Base-by-base conservation (phyloP, 92 coral and sea anemone species). In the Siderastrea radians region DNA sequence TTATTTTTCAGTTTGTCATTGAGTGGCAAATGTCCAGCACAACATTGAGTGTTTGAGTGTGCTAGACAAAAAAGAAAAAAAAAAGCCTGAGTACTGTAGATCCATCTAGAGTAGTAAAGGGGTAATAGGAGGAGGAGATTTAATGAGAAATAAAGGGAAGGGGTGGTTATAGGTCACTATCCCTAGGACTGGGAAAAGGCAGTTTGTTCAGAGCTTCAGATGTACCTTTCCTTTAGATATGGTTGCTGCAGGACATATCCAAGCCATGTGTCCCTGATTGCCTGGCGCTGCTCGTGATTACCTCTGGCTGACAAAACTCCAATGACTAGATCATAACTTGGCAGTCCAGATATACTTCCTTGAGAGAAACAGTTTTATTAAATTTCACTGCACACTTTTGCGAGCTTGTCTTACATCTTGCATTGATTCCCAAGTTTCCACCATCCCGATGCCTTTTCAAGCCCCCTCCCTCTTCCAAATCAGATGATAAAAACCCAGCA, bases 251-350 rank as follows among this genome's bases (percentile, higher is more conserved):
- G 13, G 64, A 84, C 81, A 80, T 97, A 67, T 26, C 99, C 99
- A 86, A 94, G 95, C 99, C 99, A 97, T 76, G 99, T 90, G 45
- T 89, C 83, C 68, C 99, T 80, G 48, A 97, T 90, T 68, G 94
- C 95, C 17, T 95, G 91, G 65, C 99, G 89, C 45, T 86, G 86
- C 52, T 95, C 94, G 86, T 81, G 88, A 83, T 97, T 94, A n/a
- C 94, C 88, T 50, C 97, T 90, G 3, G 98, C 95, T 16, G 99
- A 97, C 38, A 97, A 94, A 16, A 97, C 73, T n/a, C 98, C 99
- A 54, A 97, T 88, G 8, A 95, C 91, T 19, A 95, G 38, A 71
- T 95, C 99, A 90, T 97, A 97, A 4, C 82, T 79, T 49, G 74
- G 87, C 66, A 26, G 47, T 16, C 17, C 68, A 62, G 87, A 49